These are phyloP conservation scores for Marronus borbonicus DNA, from an alignment of 2,888 invertebrate genomes.

Conservation along the genomic window DNA sequence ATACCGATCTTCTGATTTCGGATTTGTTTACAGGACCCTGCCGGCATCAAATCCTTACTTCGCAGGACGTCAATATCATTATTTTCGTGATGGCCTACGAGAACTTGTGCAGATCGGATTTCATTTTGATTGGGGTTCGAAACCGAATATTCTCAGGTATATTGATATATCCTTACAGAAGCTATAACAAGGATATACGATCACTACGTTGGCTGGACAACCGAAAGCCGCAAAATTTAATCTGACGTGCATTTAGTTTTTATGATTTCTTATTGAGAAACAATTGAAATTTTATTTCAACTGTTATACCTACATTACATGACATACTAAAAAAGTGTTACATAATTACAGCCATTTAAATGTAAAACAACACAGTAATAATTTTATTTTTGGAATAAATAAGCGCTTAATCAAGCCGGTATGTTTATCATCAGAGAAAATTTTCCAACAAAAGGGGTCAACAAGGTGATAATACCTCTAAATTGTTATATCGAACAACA, in stretches of 20 bases:
- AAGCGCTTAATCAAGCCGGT: no score
- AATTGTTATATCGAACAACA: no score
- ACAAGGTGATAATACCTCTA: no score
- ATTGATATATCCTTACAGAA: constrained; percentile 56
- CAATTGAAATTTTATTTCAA: neutral
- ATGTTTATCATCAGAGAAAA: no score
- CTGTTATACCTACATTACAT: no score
- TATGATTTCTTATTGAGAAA: neutral
- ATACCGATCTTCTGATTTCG: constrained; percentile 12
- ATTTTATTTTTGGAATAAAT: no score
- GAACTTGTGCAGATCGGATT: constrained; percentile 65
- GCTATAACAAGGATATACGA: constrained; percentile 67
- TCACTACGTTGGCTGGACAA: constrained; percentile 63
- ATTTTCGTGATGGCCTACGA: constrained; percentile 68
- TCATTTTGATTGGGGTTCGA: constrained; percentile 67
- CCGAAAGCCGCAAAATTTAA: constrained; percentile 13
- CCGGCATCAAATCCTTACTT: constrained; percentile 65
- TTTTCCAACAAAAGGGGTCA: no score
- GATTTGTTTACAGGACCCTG: constrained; percentile 60
- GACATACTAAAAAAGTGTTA: no score
- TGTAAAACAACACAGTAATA: no score
- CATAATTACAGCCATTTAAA: no score
- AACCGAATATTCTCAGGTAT: constrained; percentile 64
- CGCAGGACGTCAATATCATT: constrained; percentile 65
- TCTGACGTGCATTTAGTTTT: neutral